phyloP scores from a whole-genome alignment of 2,888 invertebrate species.

The Diarsia dahlii region DNA sequence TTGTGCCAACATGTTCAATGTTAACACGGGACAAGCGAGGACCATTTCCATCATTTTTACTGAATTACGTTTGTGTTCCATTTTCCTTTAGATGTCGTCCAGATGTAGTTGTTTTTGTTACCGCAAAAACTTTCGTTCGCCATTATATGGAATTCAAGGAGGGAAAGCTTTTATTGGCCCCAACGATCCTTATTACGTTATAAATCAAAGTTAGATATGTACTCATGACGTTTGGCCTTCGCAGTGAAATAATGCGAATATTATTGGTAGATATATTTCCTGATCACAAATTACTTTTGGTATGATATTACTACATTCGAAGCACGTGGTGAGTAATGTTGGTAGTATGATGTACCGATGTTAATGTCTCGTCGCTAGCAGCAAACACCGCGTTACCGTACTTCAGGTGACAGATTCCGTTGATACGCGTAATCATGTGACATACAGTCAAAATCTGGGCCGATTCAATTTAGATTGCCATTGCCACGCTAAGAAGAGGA shows the following conservation, averaged over 20 bases:
- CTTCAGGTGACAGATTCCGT: background rate
- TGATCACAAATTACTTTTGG: slow-evolving; percentile 18
- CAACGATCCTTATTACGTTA: slow-evolving; percentile 62
- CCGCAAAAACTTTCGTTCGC: slow-evolving; percentile 49
- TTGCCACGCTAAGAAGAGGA: background rate
- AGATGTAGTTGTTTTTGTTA: slow-evolving; percentile 54
- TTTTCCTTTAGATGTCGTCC: slow-evolving; percentile 52
- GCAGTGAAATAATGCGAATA: slow-evolving; percentile 49
- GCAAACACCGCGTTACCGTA: background rate
- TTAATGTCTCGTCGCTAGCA: background rate
- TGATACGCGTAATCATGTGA: background rate
- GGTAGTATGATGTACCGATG: background rate
- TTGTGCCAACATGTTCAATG: slow-evolving; percentile 44
- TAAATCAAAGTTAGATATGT: slow-evolving; percentile 66
- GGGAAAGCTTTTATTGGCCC: slow-evolving; percentile 58
- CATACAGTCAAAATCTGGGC: background rate
- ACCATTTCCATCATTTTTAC: slow-evolving; percentile 45
- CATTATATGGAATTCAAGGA: slow-evolving; percentile 52
- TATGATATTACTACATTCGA: background rate
- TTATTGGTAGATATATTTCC: slow-evolving; percentile 50
- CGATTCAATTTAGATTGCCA: background rate
- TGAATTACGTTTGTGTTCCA: slow-evolving; percentile 52
- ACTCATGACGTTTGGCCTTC: slow-evolving; percentile 58
- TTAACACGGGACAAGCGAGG: slow-evolving; percentile 37
- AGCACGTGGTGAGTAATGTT: background rate